Evolutionary conservation across 1,140 invertebrate genomes (phyloP).

Genomic region (Tigriopus japonicus): DNA sequence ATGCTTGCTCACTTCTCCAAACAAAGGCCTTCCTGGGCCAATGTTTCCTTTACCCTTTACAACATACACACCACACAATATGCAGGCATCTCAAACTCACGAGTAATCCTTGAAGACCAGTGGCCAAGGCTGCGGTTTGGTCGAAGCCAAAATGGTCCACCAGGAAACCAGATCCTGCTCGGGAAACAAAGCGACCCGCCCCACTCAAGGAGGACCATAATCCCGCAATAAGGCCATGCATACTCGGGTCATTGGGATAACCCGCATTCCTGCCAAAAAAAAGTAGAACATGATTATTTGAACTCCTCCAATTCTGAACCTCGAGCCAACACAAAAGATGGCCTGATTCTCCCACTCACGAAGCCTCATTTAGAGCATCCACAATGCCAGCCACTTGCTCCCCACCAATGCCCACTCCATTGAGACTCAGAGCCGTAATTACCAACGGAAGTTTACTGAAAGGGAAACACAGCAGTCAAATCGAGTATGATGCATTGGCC

Average conservation of each 20-base stretch:
- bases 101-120: constrained; percentile 18
- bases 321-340: background rate
- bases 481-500: too few species aligned
- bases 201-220: constrained; percentile 22
- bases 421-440: constrained; percentile 18
- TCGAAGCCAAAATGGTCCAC: constrained; percentile 21
- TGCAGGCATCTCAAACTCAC: constrained; percentile 16
- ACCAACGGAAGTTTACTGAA: constrained; percentile 19
- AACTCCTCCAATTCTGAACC: background rate
- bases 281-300: background rate
- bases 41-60: too few species aligned
- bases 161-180: constrained; percentile 21
- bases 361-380: constrained; percentile 21
- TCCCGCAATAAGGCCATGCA: constrained; percentile 21
- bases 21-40: background rate
- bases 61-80: background rate
- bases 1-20: background rate
- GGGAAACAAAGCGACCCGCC: constrained; percentile 20
- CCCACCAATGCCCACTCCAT: constrained; percentile 21
- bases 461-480: background rate
- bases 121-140: constrained; percentile 18
- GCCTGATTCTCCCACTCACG: constrained; percentile 18
- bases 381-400: constrained; percentile 24
- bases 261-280: constrained; percentile 14
- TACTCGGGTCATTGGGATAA: constrained; percentile 19